phyloP scores from a whole-genome alignment of 2,888 invertebrate genomes.

The Sphecodes monilicornis region DNA sequence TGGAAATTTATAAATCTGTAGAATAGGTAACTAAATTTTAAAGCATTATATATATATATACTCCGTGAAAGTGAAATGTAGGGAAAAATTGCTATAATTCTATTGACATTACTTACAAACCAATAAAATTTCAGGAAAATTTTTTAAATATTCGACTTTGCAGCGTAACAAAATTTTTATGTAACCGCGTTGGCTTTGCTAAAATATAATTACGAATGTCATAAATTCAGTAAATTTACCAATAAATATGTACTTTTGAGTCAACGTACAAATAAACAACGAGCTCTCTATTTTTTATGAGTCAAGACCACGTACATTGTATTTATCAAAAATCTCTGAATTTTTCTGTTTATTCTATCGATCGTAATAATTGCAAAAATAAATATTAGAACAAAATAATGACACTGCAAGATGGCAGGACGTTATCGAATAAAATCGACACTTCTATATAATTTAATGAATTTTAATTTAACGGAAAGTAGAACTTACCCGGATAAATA shows the following conservation, averaged over 20 bases:
- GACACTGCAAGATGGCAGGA: neutral
- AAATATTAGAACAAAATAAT: neutral
- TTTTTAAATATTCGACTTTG: neutral
- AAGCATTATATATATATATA: too few relatives aligned
- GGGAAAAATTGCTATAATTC: neutral
- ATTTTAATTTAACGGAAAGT: too few relatives aligned
- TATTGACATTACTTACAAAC: neutral
- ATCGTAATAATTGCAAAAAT: neutral
- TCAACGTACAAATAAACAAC: too few relatives aligned
- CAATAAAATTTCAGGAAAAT: neutral
- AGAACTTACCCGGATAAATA: too few relatives aligned
- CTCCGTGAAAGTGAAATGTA: neutral
- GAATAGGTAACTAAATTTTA: neutral
- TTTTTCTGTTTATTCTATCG: too few relatives aligned
- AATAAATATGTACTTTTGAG: neutral
- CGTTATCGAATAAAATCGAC: neutral
- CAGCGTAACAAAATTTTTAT: neutral
- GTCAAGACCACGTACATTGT: too few relatives aligned
- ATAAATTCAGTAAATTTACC: neutral
- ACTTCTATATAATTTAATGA: neutral
- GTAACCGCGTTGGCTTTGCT: neutral
- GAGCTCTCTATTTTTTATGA: too few relatives aligned
- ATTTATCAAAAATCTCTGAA: neutral
- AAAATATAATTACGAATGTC: neutral
- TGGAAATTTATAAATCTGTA: neutral